Evolutionary conservation across 2,113 vertebrate genomes (phyloP).

Genomic region (Rhizomys pruinosus): DNA sequence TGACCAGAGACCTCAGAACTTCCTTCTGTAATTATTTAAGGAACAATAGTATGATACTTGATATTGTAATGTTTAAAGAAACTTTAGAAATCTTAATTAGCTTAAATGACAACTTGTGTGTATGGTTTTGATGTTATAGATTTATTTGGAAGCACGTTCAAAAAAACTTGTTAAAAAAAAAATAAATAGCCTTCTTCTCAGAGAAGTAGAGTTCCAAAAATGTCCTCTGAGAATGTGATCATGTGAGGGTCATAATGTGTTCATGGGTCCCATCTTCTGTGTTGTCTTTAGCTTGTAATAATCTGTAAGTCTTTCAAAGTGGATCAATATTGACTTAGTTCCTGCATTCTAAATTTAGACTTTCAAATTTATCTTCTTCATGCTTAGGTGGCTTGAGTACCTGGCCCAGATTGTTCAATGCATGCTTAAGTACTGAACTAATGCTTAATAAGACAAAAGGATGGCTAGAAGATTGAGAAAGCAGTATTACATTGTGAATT

Average conservation of each 20-base stretch:
- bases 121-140: too few species aligned
- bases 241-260: background rate
- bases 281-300: background rate
- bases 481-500: background rate
- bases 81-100: too few species aligned
- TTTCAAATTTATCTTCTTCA: background rate
- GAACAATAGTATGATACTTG: too few species aligned
- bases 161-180: too few species aligned
- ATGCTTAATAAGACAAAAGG: background rate
- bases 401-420: background rate
- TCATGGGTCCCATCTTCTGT: background rate
- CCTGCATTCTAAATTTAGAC: background rate
- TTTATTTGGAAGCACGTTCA: too few species aligned
- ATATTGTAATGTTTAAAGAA: too few species aligned
- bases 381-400: background rate
- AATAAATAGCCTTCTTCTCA: background rate
- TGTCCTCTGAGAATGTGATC: background rate
- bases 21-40: too few species aligned
- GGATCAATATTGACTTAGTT: background rate
- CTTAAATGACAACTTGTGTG: too few species aligned
- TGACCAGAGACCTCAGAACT: too few species aligned
- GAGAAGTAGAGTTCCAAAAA: background rate
- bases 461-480: background rate
- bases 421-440: background rate
- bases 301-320: background rate